Conservation (phyloP, 2,888 invertebrate genomes). For the Mythimna impura region DNA sequence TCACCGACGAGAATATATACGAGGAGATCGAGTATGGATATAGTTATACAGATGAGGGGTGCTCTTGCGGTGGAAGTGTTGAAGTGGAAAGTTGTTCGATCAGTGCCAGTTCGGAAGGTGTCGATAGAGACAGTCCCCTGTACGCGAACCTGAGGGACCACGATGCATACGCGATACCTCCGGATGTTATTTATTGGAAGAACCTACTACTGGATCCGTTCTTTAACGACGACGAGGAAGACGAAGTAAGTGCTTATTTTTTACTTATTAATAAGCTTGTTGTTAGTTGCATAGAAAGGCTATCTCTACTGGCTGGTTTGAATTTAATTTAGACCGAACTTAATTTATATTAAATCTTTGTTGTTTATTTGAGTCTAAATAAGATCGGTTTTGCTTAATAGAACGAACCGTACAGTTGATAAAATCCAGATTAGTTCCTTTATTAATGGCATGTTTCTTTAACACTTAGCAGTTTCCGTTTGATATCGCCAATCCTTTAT, state of each 20-base stretch:
- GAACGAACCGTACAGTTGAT: neutral
- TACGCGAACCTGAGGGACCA: slow-evolving; percentile 87
- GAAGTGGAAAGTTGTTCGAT: slow-evolving; percentile 87
- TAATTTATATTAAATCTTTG: slow-evolving; percentile 36
- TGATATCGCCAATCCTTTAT: neutral
- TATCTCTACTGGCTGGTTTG: slow-evolving; percentile 9
- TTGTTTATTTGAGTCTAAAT: slow-evolving; percentile 19
- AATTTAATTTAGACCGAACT: slow-evolving; percentile 20
- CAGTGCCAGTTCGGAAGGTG: slow-evolving; percentile 86
- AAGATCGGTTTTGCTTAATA: slow-evolving; percentile 2
- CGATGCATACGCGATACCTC: slow-evolving; percentile 85
- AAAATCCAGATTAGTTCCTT: slow-evolving; percentile 3
- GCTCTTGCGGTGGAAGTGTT: slow-evolving; percentile 86
- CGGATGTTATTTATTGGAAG: slow-evolving; percentile 90
- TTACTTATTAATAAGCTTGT: slow-evolving; percentile 36
- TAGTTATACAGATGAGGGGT: slow-evolving; percentile 86
- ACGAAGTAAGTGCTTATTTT: slow-evolving; percentile 82
- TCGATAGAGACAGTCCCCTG: slow-evolving; percentile 85
- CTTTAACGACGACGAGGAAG: slow-evolving; percentile 90
- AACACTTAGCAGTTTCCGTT: slow-evolving; percentile 8
- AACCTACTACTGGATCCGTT: slow-evolving; percentile 85
- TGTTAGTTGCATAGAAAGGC: slow-evolving; percentile 22
- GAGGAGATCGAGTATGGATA: slow-evolving; percentile 86
- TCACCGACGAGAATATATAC: slow-evolving; percentile 88
- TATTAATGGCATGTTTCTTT: slow-evolving; percentile 20